A percentile compares a stretch with the other conserved stretches of the same genome.
These are phyloP conservation scores for Leucopternis melanops DNA, from an alignment of 2,113 vertebrate genomes.

Conservation along the genomic window DNA sequence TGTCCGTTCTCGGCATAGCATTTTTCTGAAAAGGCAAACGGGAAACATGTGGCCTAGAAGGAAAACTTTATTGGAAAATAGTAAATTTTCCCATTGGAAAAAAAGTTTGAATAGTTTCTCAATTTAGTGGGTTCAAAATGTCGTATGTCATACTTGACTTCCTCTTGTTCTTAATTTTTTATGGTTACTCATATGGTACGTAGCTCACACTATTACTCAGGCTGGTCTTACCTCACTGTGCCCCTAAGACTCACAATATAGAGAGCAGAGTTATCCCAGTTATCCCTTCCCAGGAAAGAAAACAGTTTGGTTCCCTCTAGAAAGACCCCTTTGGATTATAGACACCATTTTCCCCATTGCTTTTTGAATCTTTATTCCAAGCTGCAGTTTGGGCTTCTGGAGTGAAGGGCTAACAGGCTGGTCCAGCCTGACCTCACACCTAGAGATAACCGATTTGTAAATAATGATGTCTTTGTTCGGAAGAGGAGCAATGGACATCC, in stretches of 20 bases:
- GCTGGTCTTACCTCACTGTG: neutral
- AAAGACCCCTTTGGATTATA: neutral
- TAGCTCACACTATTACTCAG: neutral
- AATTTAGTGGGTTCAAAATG: constrained; percentile 9
- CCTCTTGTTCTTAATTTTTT: constrained; percentile 5
- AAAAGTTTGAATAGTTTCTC: neutral
- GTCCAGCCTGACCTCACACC: neutral
- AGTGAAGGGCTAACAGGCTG: neutral
- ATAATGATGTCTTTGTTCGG: neutral
- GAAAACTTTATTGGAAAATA: constrained; percentile 24
- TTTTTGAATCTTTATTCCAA: neutral
- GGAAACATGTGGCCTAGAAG: constrained; percentile 14
- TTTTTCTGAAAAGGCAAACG: no score
- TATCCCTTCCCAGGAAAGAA: neutral
- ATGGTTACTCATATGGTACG: neutral
- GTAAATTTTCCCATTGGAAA: neutral
- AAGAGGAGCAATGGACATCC: neutral
- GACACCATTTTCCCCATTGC: neutral
- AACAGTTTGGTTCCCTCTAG: neutral
- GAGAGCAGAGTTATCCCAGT: neutral
- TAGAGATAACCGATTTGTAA: neutral
- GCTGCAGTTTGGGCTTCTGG: neutral
- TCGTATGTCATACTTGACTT: neutral
- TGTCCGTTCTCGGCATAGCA: no score
- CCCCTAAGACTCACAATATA: neutral